A percentile compares a stretch with the other conserved stretches of the same genome.
Conservation (phyloP, 1,140 invertebrate species). For the Uloborus diversus region DNA sequence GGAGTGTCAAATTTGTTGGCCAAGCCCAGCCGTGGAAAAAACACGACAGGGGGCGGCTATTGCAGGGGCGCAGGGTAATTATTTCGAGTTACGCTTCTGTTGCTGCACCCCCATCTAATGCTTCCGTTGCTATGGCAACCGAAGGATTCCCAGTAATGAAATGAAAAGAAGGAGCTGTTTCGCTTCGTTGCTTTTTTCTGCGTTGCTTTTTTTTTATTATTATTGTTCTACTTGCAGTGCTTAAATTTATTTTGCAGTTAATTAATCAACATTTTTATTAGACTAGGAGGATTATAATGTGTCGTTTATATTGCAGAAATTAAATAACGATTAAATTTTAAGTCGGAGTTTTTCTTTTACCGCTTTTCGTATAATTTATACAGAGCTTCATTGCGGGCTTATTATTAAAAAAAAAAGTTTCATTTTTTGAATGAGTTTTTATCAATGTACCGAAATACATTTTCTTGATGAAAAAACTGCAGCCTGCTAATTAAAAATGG, state of each 20-base stretch:
- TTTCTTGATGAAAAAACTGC: not conserved
- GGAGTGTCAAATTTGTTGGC: conserved; percentile 57
- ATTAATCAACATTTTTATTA: conserved; percentile 55
- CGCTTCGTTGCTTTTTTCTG: conserved; percentile 17
- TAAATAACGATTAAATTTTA: conserved; percentile 56
- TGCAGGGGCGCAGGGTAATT: conserved; percentile 26
- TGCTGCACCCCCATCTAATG: not conserved
- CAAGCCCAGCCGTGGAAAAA: conserved; percentile 34
- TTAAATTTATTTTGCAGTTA: conserved; percentile 50
- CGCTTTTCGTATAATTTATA: too few relatives aligned
- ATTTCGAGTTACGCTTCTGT: conserved; percentile 30
- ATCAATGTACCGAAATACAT: not conserved
- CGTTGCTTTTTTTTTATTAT: conserved; percentile 39
- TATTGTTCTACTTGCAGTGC: conserved; percentile 19
- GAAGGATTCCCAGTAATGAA: conserved; percentile 47
- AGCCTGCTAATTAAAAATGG: conserved; percentile 3
- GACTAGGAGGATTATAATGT: conserved; percentile 50
- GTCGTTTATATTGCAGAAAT: conserved; percentile 47
- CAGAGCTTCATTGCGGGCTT: too few relatives aligned
- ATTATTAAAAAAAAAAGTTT: too few relatives aligned
- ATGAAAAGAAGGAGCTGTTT: conserved; percentile 34
- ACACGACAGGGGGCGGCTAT: conserved; percentile 37
- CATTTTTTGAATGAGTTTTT: too few relatives aligned
- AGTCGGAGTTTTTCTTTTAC: conserved; percentile 22
- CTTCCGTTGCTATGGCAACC: conserved; percentile 23